These are phyloP conservation scores for Anoplius nigerrimus DNA, from an alignment of 2,888 invertebrate species.

Conservation along the genomic window DNA sequence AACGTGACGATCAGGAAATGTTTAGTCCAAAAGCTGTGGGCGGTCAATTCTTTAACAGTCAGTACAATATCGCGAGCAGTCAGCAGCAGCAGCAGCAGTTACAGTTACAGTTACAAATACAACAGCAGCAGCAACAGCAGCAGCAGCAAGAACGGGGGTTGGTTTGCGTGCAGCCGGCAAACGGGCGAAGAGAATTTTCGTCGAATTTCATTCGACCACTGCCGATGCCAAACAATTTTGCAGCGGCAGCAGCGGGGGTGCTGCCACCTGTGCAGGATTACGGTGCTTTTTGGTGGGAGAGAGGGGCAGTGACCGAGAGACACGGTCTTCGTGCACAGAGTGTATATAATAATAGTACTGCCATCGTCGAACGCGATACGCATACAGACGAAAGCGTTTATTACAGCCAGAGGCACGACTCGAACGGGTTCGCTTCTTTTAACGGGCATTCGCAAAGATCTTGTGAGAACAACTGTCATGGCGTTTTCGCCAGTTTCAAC, in stretches of 20 bases:
- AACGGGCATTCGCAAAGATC: too few species aligned
- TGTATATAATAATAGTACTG: too few species aligned
- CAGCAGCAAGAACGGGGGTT: conserved; percentile 54
- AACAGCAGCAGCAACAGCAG: conserved; percentile 36
- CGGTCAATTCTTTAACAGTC: too few species aligned
- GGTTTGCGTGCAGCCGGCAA: conserved; percentile 53
- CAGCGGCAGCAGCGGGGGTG: conserved; percentile 12
- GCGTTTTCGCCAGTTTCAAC: too few species aligned
- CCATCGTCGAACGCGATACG: too few species aligned
- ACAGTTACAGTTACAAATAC: conserved; percentile 18
- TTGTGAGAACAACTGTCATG: too few species aligned
- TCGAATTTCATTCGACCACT: conserved; percentile 56
- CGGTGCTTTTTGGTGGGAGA: conserved; percentile 63
- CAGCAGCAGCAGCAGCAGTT: conserved; percentile 49
- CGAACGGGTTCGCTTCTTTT: too few species aligned
- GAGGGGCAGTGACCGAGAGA: conserved; percentile 28
- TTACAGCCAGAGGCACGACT: too few species aligned
- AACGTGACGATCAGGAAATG: too few species aligned
- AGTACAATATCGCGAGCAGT: conserved; percentile 51
- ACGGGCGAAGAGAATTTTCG: conserved; percentile 36
- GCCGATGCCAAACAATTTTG: conserved; percentile 43
- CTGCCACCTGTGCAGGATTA: conserved; percentile 61
- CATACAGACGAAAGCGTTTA: too few species aligned
- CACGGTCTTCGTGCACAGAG: too few species aligned
- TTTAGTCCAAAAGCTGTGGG: too few species aligned